Conservation (phyloP, 2,113 vertebrate species). For the Seriola aureovittata region DNA sequence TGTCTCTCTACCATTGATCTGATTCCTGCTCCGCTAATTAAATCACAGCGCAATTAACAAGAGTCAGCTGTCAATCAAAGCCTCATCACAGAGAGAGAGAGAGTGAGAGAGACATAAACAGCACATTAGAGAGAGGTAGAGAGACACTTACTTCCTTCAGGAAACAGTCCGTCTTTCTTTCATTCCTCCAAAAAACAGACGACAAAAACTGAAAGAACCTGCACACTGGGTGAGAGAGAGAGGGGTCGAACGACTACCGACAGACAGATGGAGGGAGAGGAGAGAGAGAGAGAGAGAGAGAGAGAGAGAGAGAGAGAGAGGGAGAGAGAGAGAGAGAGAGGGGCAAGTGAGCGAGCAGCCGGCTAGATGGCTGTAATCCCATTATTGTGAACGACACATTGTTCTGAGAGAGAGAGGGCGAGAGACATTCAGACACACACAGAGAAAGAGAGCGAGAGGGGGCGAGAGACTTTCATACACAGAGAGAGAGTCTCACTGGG, state of each 20-base stretch:
- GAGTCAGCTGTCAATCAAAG: conserved; percentile 71
- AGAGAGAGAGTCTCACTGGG: conserved; percentile 22
- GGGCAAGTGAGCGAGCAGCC: conserved; percentile 35
- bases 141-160: conserved; percentile 68
- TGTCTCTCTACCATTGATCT: conserved; percentile 26
- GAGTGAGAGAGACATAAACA: neutral
- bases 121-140: neutral
- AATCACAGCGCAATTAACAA: conserved; percentile 54
- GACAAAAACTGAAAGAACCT: conserved; percentile 46
- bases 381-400: conserved; percentile 75
- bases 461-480: conserved; percentile 39
- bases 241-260: neutral
- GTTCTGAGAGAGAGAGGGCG: conserved; percentile 65
- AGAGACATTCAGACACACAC: conserved; percentile 38
- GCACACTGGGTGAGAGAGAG: conserved; percentile 3
- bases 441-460: conserved; percentile 40
- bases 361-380: conserved; percentile 64
- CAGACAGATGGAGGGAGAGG: conserved; percentile 36
- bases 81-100: neutral
- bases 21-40: conserved; percentile 50
- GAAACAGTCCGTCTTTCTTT: conserved; percentile 62
- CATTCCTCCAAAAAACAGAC: conserved; percentile 64
- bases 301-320: conserved; percentile 28
- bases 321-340: conserved; percentile 9
- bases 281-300: conserved; percentile 6